Evolutionary conservation across 2,113 vertebrate genomes (phyloP), one percentile per base, ranked within the genome.

Genomic region (Pardalotus punctatus): DNA sequence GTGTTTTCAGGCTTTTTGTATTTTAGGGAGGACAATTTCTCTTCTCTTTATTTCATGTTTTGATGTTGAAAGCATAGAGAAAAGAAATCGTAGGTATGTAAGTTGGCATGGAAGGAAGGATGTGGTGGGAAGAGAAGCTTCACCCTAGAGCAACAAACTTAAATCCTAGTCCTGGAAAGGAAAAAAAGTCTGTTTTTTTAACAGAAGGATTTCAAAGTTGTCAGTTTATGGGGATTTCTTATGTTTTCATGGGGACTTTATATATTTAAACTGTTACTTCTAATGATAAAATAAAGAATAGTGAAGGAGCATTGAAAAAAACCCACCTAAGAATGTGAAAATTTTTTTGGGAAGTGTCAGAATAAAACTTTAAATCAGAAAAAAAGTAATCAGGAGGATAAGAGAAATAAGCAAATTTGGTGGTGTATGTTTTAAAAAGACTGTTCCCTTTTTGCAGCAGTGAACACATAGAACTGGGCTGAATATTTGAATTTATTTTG

Each of bases 381-480:
- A 71, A 40, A 64, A 58, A 31, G 17, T 16, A 38, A 53, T 27
- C 10, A 17, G 54, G 36, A 73, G 2, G 14, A 69, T 12, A 86
- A 50, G 31, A 65, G 61, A 92, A 58, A 2, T 14, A 35, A 70
- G 11, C 1, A 66, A 27, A 43, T 64, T 60, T 25, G 21, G 11
- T 61, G 16, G 6, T 9, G 25, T 42, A 10, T 20, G 2, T 54
- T 89, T 65, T 35, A 3, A 43, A 67, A 85, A 24, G 1, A 9
- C 2, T 18, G 1, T 82, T 79, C 74, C 8, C 0, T 43, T 60
- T 89, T 84, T 58, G 48, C 12, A 78, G 2, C 3, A 28, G 11
- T 25, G 48, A 82, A 48, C 6, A 51, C 0, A 0, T 24, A 62
- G 23, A 64, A 14, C 5, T 58, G 7, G 18, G 36, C 2, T 25